Evolutionary conservation across 1,140 invertebrate genomes (phyloP), one percentile per base, ranked within the genome.

Genomic region (Ephestia elutella): DNA sequence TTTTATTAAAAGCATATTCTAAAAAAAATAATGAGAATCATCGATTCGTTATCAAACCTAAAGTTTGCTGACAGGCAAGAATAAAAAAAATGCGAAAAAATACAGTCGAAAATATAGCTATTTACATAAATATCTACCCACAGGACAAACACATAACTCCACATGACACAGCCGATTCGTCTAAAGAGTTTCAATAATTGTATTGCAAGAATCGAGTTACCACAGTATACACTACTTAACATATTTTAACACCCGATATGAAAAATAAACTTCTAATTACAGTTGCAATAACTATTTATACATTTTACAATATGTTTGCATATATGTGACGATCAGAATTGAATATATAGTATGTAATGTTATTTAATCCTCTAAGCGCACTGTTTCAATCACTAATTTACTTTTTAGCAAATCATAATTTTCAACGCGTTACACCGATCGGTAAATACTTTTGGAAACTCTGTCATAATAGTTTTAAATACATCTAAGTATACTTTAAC

Each of bases 281-380:
- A 86, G 85, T 80, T 82, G 85, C 81, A 85, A 87, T 87, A 87
- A 87, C 82, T 87, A 86, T 87, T 87, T 87, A 83, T 87, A 87
- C 81, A 87, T 86, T 85, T 82, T 84, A 84, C 75, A 81, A 73
- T 79, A 81, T 73, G 70, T 78, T 70, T 70, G 63, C 60, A 64
- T 73, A 75, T 71, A 65, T 62, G 63, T 69, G 70, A 69, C 69
- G 66, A 77, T 79, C 70, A 74, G 72, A 81, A 71, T 78, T 75
- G 73, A 76, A 74, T 72, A 79, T 60, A 78, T 67, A n/a, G 72
- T 44, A 75, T 77, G 66, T 80, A 72, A 65, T 62, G 53, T 67
- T 70, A 71, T 65, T 73, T 74, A 81, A 71, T 64, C 78, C 69
- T 78, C 80, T 80, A 84, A 85, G 82, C 83, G 80, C 73, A 78